phyloP scores from a whole-genome alignment of 2,797 vertebrate genomes.

The Labeo calbasu region DNA sequence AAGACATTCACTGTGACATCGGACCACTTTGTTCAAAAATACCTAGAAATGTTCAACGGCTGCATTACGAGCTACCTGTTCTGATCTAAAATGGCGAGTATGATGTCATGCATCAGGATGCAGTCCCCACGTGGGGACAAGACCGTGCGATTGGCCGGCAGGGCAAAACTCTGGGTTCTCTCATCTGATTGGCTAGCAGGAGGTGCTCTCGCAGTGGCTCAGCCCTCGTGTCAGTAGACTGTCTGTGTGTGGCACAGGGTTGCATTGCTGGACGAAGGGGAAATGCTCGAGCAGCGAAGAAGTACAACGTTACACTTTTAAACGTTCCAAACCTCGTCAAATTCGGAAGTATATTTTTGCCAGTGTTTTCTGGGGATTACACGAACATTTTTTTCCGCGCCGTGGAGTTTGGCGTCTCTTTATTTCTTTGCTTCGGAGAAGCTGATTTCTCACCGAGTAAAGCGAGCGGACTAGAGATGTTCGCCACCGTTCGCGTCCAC shows the following conservation, averaged over 20 bases:
- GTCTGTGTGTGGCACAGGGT: constrained; percentile 87
- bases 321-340: constrained; percentile 50
- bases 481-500: constrained; percentile 62
- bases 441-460: constrained; percentile 38
- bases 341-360: constrained; percentile 56
- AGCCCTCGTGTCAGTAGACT: constrained; percentile 85
- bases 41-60: constrained; percentile 44
- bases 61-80: constrained; percentile 73
- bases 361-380: constrained; percentile 66
- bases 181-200: constrained; percentile 77
- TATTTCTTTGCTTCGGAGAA: constrained; percentile 60
- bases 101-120: constrained; percentile 72
- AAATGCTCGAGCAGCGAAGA: constrained; percentile 70
- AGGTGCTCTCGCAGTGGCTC: constrained; percentile 82
- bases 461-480: constrained; percentile 65
- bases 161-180: constrained; percentile 63
- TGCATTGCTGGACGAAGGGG: constrained; percentile 49
- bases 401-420: constrained; percentile 67
- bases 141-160: constrained; percentile 69
- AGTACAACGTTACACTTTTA: constrained; percentile 72
- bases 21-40: constrained; percentile 60
- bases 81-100: constrained; percentile 87
- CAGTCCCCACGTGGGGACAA: constrained; percentile 85
- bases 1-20: constrained; percentile 17
- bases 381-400: constrained; percentile 59